A percentile compares a stretch with the other conserved stretches of the same genome.
phyloP scores from a whole-genome alignment of 1,140 invertebrate genomes.

The Conus ventricosus region DNA sequence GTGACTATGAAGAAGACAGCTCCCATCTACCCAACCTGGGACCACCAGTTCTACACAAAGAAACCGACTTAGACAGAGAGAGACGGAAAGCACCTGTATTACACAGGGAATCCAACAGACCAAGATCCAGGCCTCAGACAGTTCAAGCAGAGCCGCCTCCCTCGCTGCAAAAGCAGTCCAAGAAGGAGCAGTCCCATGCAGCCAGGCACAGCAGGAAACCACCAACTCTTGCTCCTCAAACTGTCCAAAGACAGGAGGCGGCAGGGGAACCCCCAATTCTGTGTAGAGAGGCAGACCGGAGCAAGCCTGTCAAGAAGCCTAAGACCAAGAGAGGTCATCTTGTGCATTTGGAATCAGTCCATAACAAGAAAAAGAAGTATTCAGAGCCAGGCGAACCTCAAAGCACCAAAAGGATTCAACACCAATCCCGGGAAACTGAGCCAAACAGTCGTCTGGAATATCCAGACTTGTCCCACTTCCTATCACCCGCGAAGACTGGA shows the following conservation, averaged over 20 bases:
- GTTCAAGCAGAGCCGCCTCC: conserved; percentile 12
- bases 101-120: conserved; percentile 1
- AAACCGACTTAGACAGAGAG: not conserved
- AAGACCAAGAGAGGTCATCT: not conserved
- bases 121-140: not conserved
- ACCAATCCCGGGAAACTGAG: not conserved
- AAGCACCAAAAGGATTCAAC: not conserved
- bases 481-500: not conserved
- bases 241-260: not conserved
- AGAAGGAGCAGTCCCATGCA: not conserved
- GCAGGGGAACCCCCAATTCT: not conserved
- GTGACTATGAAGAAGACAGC: conserved; percentile 51
- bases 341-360: too few species aligned
- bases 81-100: not conserved
- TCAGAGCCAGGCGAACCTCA: not conserved
- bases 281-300: not conserved
- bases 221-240: not conserved
- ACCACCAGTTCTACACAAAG: not conserved
- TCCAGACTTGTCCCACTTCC: not conserved
- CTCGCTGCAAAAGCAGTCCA: not conserved
- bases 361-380: not conserved
- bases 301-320: not conserved
- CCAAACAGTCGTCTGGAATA: not conserved
- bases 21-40: not conserved
- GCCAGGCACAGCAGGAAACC: not conserved